Conservation (phyloP, 2,888 invertebrate genomes). For the Meghimatium bilineatum region DNA sequence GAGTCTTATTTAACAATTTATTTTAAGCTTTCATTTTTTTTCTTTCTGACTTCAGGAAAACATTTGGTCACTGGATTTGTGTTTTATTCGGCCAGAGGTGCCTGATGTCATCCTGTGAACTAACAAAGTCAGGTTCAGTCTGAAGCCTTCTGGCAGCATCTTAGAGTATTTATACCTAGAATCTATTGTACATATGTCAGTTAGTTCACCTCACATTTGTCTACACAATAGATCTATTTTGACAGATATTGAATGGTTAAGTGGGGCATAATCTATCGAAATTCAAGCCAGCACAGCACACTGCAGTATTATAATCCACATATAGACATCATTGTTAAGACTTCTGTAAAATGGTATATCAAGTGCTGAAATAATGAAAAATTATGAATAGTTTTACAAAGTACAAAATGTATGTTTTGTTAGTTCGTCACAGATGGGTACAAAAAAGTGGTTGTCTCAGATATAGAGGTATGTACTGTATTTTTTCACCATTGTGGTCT, state of each 20-base stretch:
- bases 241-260: background rate
- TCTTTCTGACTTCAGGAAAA: background rate
- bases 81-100: background rate
- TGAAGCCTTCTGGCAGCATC: background rate
- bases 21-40: background rate
- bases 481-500: background rate
- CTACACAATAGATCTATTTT: background rate
- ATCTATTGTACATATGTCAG: conserved; percentile 4
- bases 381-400: too few relatives aligned
- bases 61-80: background rate
- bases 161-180: conserved; percentile 1
- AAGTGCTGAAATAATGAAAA: too few relatives aligned
- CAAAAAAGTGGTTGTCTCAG: background rate
- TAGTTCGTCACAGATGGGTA: too few relatives aligned
- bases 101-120: background rate
- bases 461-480: background rate
- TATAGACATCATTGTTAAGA: too few relatives aligned
- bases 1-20: background rate
- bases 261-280: background rate
- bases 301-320: background rate
- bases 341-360: too few relatives aligned
- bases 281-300: background rate
- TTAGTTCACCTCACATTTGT: background rate
- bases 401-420: too few relatives aligned
- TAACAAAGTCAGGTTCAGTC: background rate